Evolutionary conservation across 2,797 vertebrate genomes (phyloP), one percentile per base, ranked within the genome.

Genomic region (Brachymystax lenok): DNA sequence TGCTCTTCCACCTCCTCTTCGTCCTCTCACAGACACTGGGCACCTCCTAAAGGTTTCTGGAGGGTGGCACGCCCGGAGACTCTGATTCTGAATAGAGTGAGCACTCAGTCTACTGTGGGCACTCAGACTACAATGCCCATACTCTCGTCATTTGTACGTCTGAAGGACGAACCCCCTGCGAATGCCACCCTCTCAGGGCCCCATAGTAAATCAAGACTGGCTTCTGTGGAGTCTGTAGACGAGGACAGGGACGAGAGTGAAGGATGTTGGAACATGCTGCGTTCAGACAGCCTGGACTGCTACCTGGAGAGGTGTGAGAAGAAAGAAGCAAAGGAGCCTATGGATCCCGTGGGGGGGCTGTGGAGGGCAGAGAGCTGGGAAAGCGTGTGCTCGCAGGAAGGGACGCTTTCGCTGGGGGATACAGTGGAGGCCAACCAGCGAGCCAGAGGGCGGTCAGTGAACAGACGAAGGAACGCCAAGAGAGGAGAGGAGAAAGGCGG

Each of bases 371-470:
- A 93, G 78, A 92, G 89, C 73, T 90, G 81, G 78, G 92, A 92
- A 56, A 86, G 88, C 66, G 75, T 86, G 70, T 84, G 88, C 35
- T 77, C 86, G 72, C 5, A 21, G 69, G 79, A 56, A 75, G 88
- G 56, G 3, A 30, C 64, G 16, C 85, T 93, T 80, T 90, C 92
- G 0, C 77, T 94, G 72, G 93, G 94, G 0, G 94, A 97, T 59
- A 93, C 75, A 1, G 92, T 94, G 16, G 95, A 93, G 85, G 93
- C 89, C 85, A 97, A 97, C 86, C 94, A 95, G 56, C 91, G 86
- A 81, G 86, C 93, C 69, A 90, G 89, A 7, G 84, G 84, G n/a
- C 91, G 85, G 82, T 81, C 90, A 35, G 85, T 82, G 75, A 89
- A 90, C 69, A 86, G 86, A 79, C 85, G 84, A 13, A 82, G 81